Percentiles rank a stretch among this genome's conserved stretches.
These are phyloP conservation scores for Trichacis sp. DNA, from an alignment of 2,888 invertebrate species.

Conservation along the genomic window DNA sequence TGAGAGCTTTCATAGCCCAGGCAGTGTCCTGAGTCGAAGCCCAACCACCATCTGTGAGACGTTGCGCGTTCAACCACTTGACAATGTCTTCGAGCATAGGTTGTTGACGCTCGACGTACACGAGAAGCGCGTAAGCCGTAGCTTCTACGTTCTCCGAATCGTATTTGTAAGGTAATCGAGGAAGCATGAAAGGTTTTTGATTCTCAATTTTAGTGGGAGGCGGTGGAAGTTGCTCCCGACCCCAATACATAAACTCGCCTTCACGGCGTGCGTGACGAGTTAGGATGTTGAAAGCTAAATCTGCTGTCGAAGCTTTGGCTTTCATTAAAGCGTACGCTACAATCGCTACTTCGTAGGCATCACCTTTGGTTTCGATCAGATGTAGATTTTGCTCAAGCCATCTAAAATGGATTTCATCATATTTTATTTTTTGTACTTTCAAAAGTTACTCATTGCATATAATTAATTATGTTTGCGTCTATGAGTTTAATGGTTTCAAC, in stretches of 20 bases:
- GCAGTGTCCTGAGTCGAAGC: constrained; percentile 92
- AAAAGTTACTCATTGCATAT: too few species aligned
- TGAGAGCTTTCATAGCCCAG: constrained; percentile 87
- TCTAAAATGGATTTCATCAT: constrained; percentile 44
- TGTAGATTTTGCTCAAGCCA: constrained; percentile 89
- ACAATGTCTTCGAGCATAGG: constrained; percentile 84
- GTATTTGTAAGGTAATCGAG: constrained; percentile 87
- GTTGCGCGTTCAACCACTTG: constrained; percentile 90
- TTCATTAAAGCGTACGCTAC: constrained; percentile 89
- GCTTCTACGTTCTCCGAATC: constrained; percentile 94
- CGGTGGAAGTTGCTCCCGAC: constrained; percentile 80
- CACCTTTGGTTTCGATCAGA: constrained; percentile 77
- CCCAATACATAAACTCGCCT: constrained; percentile 90
- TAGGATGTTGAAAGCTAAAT: constrained; percentile 83
- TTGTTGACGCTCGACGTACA: constrained; percentile 89
- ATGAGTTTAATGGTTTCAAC: too few species aligned
- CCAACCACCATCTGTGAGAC: constrained; percentile 89
- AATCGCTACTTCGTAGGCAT: constrained; percentile 88
- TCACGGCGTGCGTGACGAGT: constrained; percentile 76
- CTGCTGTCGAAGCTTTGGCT: constrained; percentile 84
- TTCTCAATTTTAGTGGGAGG: constrained; percentile 90
- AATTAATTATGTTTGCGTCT: too few species aligned
- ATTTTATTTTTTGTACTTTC: not conserved
- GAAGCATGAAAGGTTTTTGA: constrained; percentile 90
- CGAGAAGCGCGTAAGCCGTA: constrained; percentile 91